A percentile compares a stretch with the other conserved stretches of the same genome.
Evolutionary conservation across 2,113 vertebrate genomes (phyloP).

Genomic region (Halichoeres trimaculatus): DNA sequence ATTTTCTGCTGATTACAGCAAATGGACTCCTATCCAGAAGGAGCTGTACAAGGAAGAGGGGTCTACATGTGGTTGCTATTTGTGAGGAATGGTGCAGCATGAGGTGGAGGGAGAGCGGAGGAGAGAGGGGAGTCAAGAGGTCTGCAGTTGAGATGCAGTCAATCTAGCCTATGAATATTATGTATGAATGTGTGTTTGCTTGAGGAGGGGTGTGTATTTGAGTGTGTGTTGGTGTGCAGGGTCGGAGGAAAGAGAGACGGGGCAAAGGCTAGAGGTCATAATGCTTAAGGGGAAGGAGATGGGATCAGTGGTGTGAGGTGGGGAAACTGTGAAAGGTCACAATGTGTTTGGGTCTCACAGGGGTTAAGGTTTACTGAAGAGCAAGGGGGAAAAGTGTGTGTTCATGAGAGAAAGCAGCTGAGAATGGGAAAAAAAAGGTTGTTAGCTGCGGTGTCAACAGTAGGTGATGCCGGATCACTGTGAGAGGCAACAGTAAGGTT

Average conservation of each 20-base stretch:
- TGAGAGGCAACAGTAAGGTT: conserved; percentile 42
- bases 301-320: conserved; percentile 55
- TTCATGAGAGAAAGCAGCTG: background rate
- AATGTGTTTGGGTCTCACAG: conserved; percentile 54
- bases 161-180: conserved; percentile 56
- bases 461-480: conserved; percentile 48
- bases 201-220: conserved; percentile 50
- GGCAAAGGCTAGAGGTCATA: conserved; percentile 70
- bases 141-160: conserved; percentile 90
- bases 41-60: conserved; percentile 80
- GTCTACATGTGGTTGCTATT: conserved; percentile 98
- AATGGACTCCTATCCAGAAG: conserved; percentile 89
- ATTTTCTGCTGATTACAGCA: conserved; percentile 96
- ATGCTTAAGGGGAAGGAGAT: conserved; percentile 69
- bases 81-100: conserved; percentile 87
- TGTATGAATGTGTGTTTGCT: conserved; percentile 57
- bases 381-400: background rate
- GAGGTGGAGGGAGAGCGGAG: conserved; percentile 86
- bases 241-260: conserved; percentile 52
- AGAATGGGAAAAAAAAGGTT: conserved; percentile 11
- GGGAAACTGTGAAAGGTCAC: conserved; percentile 69
- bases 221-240: conserved; percentile 67
- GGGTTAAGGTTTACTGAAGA: conserved; percentile 35
- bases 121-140: conserved; percentile 81
- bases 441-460: conserved; percentile 22